Evolutionary conservation across 2,888 invertebrate genomes (phyloP), one percentile per base, ranked within the genome.

Genomic region (Keiferia lycopersicella): DNA sequence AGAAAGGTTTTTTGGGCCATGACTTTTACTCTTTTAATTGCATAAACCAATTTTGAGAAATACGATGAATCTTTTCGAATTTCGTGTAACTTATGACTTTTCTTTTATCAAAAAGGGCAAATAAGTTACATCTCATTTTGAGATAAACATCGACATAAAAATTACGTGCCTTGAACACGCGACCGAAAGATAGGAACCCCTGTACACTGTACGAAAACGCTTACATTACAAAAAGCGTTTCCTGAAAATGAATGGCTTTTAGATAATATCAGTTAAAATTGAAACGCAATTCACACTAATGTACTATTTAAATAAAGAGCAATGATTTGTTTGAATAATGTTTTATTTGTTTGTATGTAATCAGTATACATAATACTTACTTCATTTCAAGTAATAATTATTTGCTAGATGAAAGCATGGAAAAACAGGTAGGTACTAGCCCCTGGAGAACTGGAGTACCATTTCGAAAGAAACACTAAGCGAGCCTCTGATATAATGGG

Each of bases 91-190:
- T 26, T 34, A 26, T 34, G 53, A 22, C 12, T 53, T 69, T 68
- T 67, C 69, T 71, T 65, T 61, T 61, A 51, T 61, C 51, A 51
- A 38, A 60, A 48, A 48, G 61, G 50, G 77, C 77, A 79, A 84
- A 83, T 84, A 84, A 83, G 80, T 84, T 82, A 86, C 86, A 86
- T 86, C 86, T 85, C 78, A 82, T 86, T 87, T 82, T 70, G 73
- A 74, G 86, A 86, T 87, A 74, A 68, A 64, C 64, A 85, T 86
- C 86, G 79, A 77, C 78, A 78, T 68, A 72, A 76, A 77, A 78
- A 77, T 72, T 77, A 79, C 73, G 75, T 70, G 63, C 73, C 65
- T 66, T 58, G 70, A 78, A 74, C 86, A 86, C 86, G 86, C 86
- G 66, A 86, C 66, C 30, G 22, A 60, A 48, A 45, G 14, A 30